Conservation (phyloP, 2,797 vertebrate genomes). For the Acestrorhynchus altus region DNA sequence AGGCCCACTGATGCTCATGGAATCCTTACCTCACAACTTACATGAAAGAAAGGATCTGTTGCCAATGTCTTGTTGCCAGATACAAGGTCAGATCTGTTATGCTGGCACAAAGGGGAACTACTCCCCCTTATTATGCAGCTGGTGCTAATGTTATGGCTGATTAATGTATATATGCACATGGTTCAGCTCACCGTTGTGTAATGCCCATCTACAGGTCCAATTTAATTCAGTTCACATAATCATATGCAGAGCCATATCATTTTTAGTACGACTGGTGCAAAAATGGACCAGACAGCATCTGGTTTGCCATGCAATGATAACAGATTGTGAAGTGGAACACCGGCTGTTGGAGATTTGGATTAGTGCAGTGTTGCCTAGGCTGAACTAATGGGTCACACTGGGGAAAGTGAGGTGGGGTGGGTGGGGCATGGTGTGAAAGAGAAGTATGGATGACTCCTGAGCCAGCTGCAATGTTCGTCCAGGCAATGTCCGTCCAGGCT, state of each 20-base stretch:
- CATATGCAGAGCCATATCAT: not conserved
- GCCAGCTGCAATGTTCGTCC: too few species aligned
- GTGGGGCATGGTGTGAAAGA: not conserved
- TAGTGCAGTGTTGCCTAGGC: not conserved
- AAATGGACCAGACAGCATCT: not conserved
- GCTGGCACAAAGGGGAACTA: too few species aligned
- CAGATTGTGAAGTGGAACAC: not conserved
- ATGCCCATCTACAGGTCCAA: not conserved
- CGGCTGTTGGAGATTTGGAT: not conserved
- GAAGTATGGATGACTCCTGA: slow-evolving; percentile 11
- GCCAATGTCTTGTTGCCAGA: too few species aligned
- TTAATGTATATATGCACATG: too few species aligned
- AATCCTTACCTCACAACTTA: too few species aligned
- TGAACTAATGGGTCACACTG: slow-evolving; percentile 12
- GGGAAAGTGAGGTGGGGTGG: too few species aligned
- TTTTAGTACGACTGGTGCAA: not conserved
- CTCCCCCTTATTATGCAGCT: too few species aligned
- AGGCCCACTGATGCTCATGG: too few species aligned
- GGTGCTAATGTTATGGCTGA: too few species aligned
- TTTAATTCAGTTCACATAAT: not conserved
- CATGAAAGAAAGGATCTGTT: too few species aligned
- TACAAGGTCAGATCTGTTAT: too few species aligned
- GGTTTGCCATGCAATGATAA: not conserved
- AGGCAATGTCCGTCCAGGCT: not conserved
- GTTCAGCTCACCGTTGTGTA: not conserved